Conservation (phyloP, 2,113 vertebrate species). For the Rattus norvegicus region DNA sequence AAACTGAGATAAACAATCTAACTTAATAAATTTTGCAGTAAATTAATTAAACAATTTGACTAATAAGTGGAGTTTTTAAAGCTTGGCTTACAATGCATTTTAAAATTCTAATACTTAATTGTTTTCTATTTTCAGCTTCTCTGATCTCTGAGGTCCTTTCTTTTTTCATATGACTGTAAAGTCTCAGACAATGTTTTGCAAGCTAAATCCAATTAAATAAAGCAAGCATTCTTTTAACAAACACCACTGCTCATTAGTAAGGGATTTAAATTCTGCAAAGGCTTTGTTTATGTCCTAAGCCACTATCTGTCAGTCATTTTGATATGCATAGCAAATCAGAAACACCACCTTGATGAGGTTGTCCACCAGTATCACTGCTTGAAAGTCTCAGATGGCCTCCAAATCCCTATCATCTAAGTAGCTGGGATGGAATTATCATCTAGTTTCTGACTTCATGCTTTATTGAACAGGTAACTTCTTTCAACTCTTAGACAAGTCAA, state of each 20-base stretch:
- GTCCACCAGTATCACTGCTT: neutral
- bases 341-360: neutral
- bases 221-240: constrained; percentile 54
- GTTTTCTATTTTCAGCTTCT: neutral
- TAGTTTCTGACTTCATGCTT: neutral
- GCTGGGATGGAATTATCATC: neutral
- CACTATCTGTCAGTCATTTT: constrained; percentile 46
- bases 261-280: constrained; percentile 29
- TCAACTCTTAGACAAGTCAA: constrained; percentile 30
- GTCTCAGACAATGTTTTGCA: constrained; percentile 44
- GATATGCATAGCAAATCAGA: constrained; percentile 4
- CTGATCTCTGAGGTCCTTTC: constrained; percentile 4
- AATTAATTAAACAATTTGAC: constrained; percentile 5
- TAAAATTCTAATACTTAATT: constrained; percentile 34
- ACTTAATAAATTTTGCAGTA: constrained; percentile 39
- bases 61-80: constrained; percentile 15
- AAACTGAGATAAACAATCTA: constrained; percentile 3
- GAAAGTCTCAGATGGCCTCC: neutral
- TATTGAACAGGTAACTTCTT: constrained; percentile 12
- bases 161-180: constrained; percentile 25
- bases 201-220: constrained; percentile 52
- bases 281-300: constrained; percentile 53
- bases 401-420: neutral
- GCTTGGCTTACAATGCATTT: neutral
- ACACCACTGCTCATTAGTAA: constrained; percentile 48